Evolutionary conservation across 2,797 vertebrate species (phyloP).

Genomic region (Carapus acus): DNA sequence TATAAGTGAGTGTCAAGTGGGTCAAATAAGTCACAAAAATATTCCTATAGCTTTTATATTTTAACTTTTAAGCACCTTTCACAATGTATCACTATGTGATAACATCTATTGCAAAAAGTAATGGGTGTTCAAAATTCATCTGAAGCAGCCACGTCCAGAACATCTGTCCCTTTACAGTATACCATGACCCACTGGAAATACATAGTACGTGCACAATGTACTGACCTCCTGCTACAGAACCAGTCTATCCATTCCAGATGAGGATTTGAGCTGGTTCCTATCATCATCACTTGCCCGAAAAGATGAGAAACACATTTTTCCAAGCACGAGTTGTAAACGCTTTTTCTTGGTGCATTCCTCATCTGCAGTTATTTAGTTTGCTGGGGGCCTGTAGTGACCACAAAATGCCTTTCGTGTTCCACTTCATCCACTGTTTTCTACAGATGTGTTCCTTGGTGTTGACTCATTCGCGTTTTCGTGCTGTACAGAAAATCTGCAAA

Average conservation of each 20-base stretch:
- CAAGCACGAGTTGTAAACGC: conserved; percentile 71
- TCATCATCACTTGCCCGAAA: conserved; percentile 68
- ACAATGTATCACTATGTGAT: too few relatives aligned
- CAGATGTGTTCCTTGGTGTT: conserved; percentile 63
- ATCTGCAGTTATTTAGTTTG: conserved; percentile 77
- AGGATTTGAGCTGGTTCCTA: conserved; percentile 66
- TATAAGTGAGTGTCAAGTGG: too few relatives aligned
- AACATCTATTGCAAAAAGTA: neutral
- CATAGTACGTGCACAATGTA: conserved; percentile 44
- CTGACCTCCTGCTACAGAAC: conserved; percentile 55
- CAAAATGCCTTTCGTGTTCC: conserved; percentile 71
- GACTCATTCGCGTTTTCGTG: conserved; percentile 61
- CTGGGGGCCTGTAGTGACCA: conserved; percentile 76
- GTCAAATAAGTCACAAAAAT: neutral
- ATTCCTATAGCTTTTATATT: too few relatives aligned
- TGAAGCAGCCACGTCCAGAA: neutral
- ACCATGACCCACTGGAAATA: conserved; percentile 40
- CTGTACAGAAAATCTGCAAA: conserved; percentile 70
- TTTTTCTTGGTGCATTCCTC: conserved; percentile 75
- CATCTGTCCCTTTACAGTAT: conserved; percentile 31
- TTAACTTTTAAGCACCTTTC: too few relatives aligned
- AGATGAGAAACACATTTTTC: conserved; percentile 79
- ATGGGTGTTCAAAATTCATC: neutral
- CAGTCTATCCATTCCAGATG: conserved; percentile 63
- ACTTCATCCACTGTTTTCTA: conserved; percentile 61